phyloP scores from a whole-genome alignment of 2,113 vertebrate species.

The western clawed frog (Xenopus tropicalis) region UCB_Xtro_10.0 CM004446.2:98513501-98514000 shows the following conservation, averaged over 20 bases:
- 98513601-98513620: too few relatives aligned
- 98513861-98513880: conserved; percentile 25
- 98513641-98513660: too few relatives aligned
- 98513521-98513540: too few relatives aligned
- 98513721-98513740: conserved; percentile 13
- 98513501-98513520: too few relatives aligned
- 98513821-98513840: conserved; percentile 28
- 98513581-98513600: too few relatives aligned
- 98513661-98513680: too few relatives aligned
- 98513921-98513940: conserved; percentile 9
- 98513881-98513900: background rate
- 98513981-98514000: too few relatives aligned
- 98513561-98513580: too few relatives aligned
- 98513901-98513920: conserved; percentile 30
- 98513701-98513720: background rate
- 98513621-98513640: too few relatives aligned
- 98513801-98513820: conserved; percentile 28
- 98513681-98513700: too few relatives aligned
- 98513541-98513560: too few relatives aligned
- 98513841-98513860: conserved; percentile 28
- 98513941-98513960: background rate
- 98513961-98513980: conserved; percentile 4
- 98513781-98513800: conserved; percentile 31
- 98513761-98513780: conserved; percentile 30
- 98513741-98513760: conserved; percentile 17